Base-by-base conservation (phyloP, 1,140 invertebrate species). In the Caenorhabditis inopinata region DNA sequence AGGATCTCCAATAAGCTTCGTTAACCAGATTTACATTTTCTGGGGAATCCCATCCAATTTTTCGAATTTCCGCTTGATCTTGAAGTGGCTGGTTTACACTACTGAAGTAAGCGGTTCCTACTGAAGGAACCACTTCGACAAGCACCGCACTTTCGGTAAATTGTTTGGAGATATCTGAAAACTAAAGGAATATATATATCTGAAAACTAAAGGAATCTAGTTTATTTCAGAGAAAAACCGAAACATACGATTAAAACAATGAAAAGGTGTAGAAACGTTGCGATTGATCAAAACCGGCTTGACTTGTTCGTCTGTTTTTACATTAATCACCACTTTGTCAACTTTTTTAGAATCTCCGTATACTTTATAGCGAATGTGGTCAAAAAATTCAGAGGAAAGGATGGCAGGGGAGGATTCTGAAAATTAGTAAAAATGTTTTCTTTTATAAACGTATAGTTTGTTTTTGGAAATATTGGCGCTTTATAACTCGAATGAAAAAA, bases 1-100 rank as follows among this genome's bases (percentile, higher is more conserved):
- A 47, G 7, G 75, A 76, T 76, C 75, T 49, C 75, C 75, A 76
- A 18, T 48, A 53, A 5, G 75, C 75, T 21, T 76, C 45, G 53
- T 68, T 68, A 2, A 68, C 58, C 21, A 68, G 21, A 68, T 68
- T 68, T 12, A 68, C 3, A 12, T 68, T 18, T 11, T 68, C 58
- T 9, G 7, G 5, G 2, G 58, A 16, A 68, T 68, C 58, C 29
- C 35, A 68, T 68, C 58, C 58, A 38, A 68, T 68, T 21, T 42
- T 68, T 23, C 32, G 14, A 38, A 68, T 42, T 7, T 68, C 58
- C 1, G 58, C 11, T 68, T 68, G 58, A 21, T 68, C 58, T 38
- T 18, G 32, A 38, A 68, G 11, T 21, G 58, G 58, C n/a, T 68
- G 32, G 23, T 68, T 68, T 29, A 68, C 58, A 21, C 58, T 68